Evolutionary conservation across 2,888 invertebrate genomes (phyloP), one percentile per base, ranked within the genome.

Genomic region (Ennomos fuscantarius): DNA sequence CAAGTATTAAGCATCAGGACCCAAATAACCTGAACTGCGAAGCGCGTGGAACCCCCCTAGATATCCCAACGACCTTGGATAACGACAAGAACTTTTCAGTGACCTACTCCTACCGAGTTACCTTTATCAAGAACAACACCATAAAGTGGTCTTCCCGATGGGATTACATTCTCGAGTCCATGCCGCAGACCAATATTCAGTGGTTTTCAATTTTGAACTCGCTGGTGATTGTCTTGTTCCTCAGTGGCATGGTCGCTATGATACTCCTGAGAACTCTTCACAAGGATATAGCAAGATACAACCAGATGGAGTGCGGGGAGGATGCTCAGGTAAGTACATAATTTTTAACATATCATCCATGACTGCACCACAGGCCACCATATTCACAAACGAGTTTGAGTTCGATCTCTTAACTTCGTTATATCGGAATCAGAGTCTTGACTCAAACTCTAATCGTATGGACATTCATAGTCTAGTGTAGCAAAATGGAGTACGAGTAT

Each of bases 231-330:
- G 98, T 98, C 1, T 90, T 99, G 34, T 99, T 99, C 89, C 92
- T 99, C 13, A 98, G 99, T 68, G 99, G 99, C 68, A 99, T 99
- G 99, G 99, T 99, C 11, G 99, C 99, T 32, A 99, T 99, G 99
- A 99, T 99, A 76, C 94, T 99, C 87, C 89, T 99, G 68, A 94
- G 99, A 62, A 99, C 99, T 0, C 92, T 99, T 60, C 99, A 99
- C 84, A 98, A 99, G 84, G 99, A 99, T 88, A 99, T 99, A 73
- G 99, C 99, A 5, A 94, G 99, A 72, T 99, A 99, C 84, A 99
- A 99, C 89, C 99, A 99, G 93, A 96, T 96, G 93, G 96, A 96
- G 74, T 96, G 96, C 69, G 96, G 96, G 8, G 96, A 96, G 86
- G 96, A 96, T 89, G 96, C 96, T 10, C 99, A 99, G 93, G 99